Conservation (phyloP, 2,888 invertebrate genomes). For the Barypeithes pellucidus region DNA sequence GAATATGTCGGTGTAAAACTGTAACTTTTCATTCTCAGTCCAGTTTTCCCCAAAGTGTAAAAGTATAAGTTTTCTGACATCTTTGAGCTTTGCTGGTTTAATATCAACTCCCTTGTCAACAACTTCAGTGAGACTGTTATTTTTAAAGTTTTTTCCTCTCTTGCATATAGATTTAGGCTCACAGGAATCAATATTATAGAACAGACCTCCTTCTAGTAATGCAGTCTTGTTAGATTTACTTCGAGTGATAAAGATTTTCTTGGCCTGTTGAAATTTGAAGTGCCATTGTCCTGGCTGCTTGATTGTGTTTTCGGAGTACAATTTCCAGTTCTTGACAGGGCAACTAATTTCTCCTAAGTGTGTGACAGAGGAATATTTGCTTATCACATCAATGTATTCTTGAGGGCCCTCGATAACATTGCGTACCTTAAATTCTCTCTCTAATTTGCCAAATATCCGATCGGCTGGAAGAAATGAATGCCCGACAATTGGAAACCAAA, state of each 20-base stretch:
- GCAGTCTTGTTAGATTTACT: conserved; percentile 10
- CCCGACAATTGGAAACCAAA: conserved; percentile 24
- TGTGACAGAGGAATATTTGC: neutral
- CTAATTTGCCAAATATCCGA: conserved; percentile 22
- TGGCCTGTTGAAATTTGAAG: conserved; percentile 23
- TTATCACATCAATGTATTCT: too few species aligned
- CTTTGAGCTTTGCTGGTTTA: conserved; percentile 27
- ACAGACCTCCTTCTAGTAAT: neutral
- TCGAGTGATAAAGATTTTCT: conserved; percentile 19
- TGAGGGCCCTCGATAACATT: neutral
- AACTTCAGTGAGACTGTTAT: too few species aligned
- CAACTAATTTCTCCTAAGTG: conserved; percentile 13
- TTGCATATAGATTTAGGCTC: conserved; percentile 14
- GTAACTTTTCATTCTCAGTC: conserved; percentile 20
- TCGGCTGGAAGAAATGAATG: conserved; percentile 17
- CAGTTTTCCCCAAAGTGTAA: conserved; percentile 31
- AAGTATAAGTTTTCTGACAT: conserved; percentile 25
- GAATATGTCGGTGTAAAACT: conserved; percentile 17
- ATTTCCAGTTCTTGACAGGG: conserved; percentile 26
- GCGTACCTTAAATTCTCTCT: conserved; percentile 13
- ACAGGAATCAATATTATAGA: neutral
- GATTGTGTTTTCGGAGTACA: conserved; percentile 23
- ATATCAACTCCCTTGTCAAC: conserved; percentile 12
- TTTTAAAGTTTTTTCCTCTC: conserved; percentile 3
- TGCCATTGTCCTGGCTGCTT: conserved; percentile 32